A percentile compares a stretch with the other conserved stretches of the same genome.
phyloP scores from a whole-genome alignment of 2,113 vertebrate genomes.

The Rhizomys pruinosus region DNA sequence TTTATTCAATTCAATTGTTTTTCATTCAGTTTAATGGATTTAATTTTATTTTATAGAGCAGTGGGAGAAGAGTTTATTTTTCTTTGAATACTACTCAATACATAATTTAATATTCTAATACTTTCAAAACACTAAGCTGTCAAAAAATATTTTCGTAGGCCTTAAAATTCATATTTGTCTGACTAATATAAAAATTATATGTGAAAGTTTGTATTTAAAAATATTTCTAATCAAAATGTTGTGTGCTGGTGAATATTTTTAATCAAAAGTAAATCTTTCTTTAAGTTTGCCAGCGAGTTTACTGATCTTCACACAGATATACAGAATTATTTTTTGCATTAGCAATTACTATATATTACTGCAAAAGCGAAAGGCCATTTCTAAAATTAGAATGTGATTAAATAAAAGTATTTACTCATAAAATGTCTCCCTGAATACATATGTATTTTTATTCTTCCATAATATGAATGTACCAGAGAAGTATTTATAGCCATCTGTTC shows the following conservation, averaged over 20 bases:
- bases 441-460: conserved; percentile 31
- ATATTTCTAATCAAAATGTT: neutral
- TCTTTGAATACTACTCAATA: neutral
- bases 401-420: conserved; percentile 1
- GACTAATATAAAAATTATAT: neutral
- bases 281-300: neutral
- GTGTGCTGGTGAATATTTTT: conserved; percentile 17
- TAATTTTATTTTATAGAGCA: neutral
- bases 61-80: neutral
- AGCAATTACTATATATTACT: neutral
- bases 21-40: neutral
- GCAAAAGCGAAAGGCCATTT: neutral
- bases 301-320: neutral
- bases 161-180: conserved; percentile 6
- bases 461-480: neutral
- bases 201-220: neutral
- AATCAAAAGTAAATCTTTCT: conserved; percentile 39
- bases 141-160: neutral
- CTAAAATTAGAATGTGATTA: conserved; percentile 32
- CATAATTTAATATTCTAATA: neutral
- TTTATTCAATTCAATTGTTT: neutral
- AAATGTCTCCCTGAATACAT: neutral
- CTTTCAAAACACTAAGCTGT: neutral
- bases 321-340: neutral
- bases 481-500: neutral